Conservation (phyloP, 1,140 invertebrate species). For the Megalonaias nervosa region DNA sequence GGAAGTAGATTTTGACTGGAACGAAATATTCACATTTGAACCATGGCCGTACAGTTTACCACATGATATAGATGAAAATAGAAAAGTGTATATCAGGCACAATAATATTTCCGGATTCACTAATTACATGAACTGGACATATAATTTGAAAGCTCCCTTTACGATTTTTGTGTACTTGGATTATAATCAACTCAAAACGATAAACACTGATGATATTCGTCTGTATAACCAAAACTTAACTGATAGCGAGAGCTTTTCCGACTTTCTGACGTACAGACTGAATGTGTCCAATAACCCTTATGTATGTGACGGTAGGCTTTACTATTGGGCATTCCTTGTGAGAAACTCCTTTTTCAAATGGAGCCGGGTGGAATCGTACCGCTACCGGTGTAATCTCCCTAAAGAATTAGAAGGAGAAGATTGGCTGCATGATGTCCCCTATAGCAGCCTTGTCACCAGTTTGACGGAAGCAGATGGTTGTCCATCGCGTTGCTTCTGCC, state of each 20-base stretch:
- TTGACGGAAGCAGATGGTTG: background rate
- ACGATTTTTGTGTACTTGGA: background rate
- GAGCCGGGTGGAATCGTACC: background rate
- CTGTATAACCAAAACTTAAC: background rate
- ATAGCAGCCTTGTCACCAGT: background rate
- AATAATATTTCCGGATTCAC: slow-evolving; percentile 40
- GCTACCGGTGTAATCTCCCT: background rate
- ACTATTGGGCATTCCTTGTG: no score
- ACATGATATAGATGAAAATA: background rate
- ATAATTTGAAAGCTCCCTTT: background rate
- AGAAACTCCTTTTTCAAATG: background rate
- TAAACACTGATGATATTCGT: background rate
- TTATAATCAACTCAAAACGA: background rate
- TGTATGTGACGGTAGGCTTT: background rate
- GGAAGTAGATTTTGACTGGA: background rate
- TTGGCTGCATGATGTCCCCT: background rate
- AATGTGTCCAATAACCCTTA: background rate
- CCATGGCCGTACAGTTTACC: background rate
- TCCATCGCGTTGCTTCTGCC: background rate
- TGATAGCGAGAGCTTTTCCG: background rate
- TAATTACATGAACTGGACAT: slow-evolving; percentile 43
- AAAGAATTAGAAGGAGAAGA: background rate
- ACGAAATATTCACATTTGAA: background rate
- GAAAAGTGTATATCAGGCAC: background rate
- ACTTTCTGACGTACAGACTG: background rate